Conservation (phyloP, 2,113 vertebrate species). For the Xiphophorus hellerii region DNA sequence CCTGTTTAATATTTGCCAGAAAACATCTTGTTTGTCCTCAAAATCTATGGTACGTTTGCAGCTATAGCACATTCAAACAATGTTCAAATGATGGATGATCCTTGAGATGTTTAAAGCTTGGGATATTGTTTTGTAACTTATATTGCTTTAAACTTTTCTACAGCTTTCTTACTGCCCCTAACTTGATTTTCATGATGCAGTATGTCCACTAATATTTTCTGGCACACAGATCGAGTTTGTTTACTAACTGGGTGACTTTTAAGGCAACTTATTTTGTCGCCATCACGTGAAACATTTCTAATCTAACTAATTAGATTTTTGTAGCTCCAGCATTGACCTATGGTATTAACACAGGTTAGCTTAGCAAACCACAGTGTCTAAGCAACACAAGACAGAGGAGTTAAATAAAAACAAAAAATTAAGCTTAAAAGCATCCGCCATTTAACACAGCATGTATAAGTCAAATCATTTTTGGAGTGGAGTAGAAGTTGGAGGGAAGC, state of each 20-base stretch:
- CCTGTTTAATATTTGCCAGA: background rate
- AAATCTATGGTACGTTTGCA: no score
- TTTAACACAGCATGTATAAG: conserved; percentile 15
- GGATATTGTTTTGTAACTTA: no score
- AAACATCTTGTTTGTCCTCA: no score
- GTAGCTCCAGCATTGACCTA: background rate
- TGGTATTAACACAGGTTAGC: background rate
- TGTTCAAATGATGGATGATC: no score
- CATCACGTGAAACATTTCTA: background rate
- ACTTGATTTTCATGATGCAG: background rate
- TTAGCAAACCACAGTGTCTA: conserved; percentile 7
- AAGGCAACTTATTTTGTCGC: background rate
- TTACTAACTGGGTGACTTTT: background rate
- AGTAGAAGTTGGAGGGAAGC: conserved; percentile 18
- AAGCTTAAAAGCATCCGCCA: conserved; percentile 7
- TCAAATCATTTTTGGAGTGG: conserved; percentile 1
- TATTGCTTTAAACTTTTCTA: no score
- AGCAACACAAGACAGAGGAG: background rate
- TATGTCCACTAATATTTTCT: background rate
- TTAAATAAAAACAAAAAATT: conserved; percentile 3
- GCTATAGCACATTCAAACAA: no score
- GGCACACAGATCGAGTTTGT: background rate
- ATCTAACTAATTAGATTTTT: background rate
- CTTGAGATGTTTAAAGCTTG: no score
- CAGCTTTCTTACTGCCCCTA: no score